These are phyloP conservation scores for Crotalus helleri DNA, from an alignment of 2,113 vertebrate genomes.

Conservation along the genomic window DNA sequence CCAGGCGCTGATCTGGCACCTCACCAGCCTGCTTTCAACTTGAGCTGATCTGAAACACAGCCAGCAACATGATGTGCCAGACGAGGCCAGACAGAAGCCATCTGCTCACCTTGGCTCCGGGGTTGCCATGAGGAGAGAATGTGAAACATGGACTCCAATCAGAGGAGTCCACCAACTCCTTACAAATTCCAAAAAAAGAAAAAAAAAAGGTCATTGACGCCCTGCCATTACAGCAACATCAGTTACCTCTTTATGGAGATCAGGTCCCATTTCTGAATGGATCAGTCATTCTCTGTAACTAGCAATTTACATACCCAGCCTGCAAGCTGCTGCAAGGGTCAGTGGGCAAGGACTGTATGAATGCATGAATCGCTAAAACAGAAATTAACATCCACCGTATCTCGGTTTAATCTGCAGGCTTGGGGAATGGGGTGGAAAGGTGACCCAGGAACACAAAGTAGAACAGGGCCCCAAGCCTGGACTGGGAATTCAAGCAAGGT, in stretches of 20 bases:
- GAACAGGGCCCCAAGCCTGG: neutral
- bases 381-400: neutral
- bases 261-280: constrained; percentile 46
- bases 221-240: constrained; percentile 24
- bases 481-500: neutral
- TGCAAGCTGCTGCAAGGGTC: constrained; percentile 38
- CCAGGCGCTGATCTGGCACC: neutral
- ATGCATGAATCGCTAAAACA: constrained; percentile 40
- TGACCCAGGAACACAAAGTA: neutral
- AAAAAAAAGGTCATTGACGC: neutral
- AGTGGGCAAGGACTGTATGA: constrained; percentile 30
- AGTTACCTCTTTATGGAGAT: constrained; percentile 41
- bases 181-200: constrained; percentile 22
- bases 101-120: constrained; percentile 17
- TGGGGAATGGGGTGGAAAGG: neutral
- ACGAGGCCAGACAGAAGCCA: neutral
- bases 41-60: neutral
- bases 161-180: constrained; percentile 28
- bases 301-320: constrained; percentile 48
- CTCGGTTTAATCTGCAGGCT: constrained; percentile 22
- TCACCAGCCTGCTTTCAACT: neutral
- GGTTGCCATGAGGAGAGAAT: constrained; percentile 44
- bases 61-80: neutral
- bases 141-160: constrained; percentile 15
- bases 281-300: constrained; percentile 43